phyloP scores from a whole-genome alignment of 2,888 invertebrate species.

The Bombylius discolor region DNA sequence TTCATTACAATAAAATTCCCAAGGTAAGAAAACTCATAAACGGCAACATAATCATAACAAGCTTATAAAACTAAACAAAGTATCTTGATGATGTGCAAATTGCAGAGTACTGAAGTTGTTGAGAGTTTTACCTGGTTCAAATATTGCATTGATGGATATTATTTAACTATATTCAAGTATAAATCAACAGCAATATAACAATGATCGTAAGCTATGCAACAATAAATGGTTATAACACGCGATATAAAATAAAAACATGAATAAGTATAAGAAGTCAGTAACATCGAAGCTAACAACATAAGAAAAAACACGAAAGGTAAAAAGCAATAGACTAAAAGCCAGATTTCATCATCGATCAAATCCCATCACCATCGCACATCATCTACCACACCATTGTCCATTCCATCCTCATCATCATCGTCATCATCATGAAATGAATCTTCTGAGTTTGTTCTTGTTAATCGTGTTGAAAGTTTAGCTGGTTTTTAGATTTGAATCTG shows the following conservation, averaged over 20 bases:
- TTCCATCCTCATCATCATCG: not conserved
- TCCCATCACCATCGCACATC: not conserved
- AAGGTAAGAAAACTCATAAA: not conserved
- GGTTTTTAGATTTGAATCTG: too few species aligned
- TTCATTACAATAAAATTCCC: not conserved
- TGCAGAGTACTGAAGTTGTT: constrained; percentile 4
- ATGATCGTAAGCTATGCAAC: not conserved
- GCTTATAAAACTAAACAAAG: constrained; percentile 6
- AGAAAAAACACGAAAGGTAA: not conserved
- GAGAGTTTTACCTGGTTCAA: not conserved
- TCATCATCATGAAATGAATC: not conserved
- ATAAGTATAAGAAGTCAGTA: not conserved
- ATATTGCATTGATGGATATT: not conserved
- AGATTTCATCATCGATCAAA: not conserved
- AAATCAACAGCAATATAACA: not conserved
- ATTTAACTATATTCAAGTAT: not conserved
- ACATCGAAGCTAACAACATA: too few species aligned
- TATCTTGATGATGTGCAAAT: constrained; percentile 10
- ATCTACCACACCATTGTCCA: not conserved
- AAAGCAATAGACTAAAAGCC: not conserved
- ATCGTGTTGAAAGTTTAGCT: too few species aligned
- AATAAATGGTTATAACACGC: not conserved
- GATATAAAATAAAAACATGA: not conserved
- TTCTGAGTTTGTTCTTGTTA: too few species aligned
- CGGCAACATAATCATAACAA: not conserved